Evolutionary conservation across 2,113 vertebrate genomes (phyloP).

Genomic region (Perognathus longimembris): DNA sequence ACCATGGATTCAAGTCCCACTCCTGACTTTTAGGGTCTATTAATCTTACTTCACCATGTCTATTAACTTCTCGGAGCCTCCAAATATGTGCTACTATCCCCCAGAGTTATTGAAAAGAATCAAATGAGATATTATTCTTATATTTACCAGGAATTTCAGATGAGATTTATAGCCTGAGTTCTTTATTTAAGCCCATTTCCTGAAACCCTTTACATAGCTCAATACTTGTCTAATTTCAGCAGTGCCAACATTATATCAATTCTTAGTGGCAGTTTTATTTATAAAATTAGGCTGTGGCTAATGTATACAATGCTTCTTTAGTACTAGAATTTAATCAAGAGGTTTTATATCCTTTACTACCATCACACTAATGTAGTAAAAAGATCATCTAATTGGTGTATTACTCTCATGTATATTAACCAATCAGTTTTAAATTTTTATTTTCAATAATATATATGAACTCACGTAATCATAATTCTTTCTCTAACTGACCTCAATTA

Average conservation of each 20-base stretch:
- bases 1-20: neutral
- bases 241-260: conserved; percentile 56
- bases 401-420: conserved; percentile 29
- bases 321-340: conserved; percentile 41
- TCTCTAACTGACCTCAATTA: conserved; percentile 47
- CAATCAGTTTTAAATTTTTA: conserved; percentile 53
- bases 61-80: neutral
- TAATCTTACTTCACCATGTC: neutral
- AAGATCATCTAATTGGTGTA: conserved; percentile 48
- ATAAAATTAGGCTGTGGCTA: conserved; percentile 49
- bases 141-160: conserved; percentile 42
- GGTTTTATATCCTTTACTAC: conserved; percentile 22
- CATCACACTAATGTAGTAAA: conserved; percentile 48
- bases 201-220: conserved; percentile 38
- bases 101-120: neutral
- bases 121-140: conserved; percentile 14
- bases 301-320: neutral
- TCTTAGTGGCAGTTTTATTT: conserved; percentile 66
- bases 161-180: neutral
- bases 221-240: conserved; percentile 57
- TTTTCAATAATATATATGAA: conserved; percentile 65
- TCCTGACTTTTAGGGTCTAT: neutral
- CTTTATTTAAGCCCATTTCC: conserved; percentile 31
- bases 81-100: neutral
- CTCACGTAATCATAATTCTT: conserved; percentile 64